These are phyloP conservation scores for Xestoiulus laeticollis DNA, from an alignment of 2,888 invertebrate genomes.

Conservation along the genomic window DNA sequence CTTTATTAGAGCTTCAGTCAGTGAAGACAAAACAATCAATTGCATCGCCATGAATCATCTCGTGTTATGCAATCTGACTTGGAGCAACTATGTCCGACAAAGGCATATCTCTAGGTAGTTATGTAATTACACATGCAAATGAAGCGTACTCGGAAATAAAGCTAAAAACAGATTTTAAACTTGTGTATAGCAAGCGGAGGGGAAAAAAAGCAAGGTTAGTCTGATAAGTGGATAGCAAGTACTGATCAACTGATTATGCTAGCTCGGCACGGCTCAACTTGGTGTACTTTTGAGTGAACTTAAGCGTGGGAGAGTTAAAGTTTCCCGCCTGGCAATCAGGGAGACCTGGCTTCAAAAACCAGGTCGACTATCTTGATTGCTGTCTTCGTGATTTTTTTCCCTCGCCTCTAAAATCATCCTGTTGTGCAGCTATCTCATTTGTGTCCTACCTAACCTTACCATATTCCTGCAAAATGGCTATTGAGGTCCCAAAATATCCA, in stretches of 20 bases:
- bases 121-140: neutral
- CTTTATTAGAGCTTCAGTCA: neutral
- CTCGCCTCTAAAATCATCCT: too few relatives aligned
- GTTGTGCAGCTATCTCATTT: too few relatives aligned
- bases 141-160: neutral
- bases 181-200: neutral
- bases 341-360: too few relatives aligned
- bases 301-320: neutral
- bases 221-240: conserved; percentile 3
- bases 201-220: conserved; percentile 3
- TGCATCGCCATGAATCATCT: neutral
- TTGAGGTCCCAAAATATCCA: too few relatives aligned
- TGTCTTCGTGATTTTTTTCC: too few relatives aligned
- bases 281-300: neutral
- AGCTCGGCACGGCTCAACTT: neutral
- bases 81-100: neutral
- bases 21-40: neutral
- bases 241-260: neutral
- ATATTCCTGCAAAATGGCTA: too few relatives aligned
- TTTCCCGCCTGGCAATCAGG: too few relatives aligned
- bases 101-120: neutral
- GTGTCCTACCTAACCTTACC: too few relatives aligned
- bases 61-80: neutral
- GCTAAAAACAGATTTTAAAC: neutral
- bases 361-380: too few relatives aligned